Base-by-base conservation (phyloP, 2,888 invertebrate species). In the Ichneumoninae sp. region DNA sequence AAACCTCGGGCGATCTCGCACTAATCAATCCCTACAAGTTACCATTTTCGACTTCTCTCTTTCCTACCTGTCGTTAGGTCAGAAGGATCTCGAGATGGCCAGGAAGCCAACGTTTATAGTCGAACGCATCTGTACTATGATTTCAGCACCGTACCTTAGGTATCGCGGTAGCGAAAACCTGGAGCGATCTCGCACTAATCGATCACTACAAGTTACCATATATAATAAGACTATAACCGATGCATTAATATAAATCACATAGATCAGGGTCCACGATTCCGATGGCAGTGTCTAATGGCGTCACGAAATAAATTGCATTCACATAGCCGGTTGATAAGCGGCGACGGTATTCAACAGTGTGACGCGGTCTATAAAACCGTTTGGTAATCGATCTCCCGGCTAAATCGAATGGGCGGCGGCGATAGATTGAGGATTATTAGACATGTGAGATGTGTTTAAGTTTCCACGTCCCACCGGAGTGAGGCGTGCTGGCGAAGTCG, bases 401-500 rank as follows among this genome's bases (percentile, higher is more conserved):
- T 68, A 74, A 80, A 83, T 79, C 44, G 68, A 86, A 78, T 83
- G 84, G 83, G 84, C 86, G 84, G 76, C 70, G 54, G 79, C 79
- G n/a, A 78, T 74, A 69, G 84, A 82, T 84, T 76, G 77, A 80
- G 54, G 80, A 80, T 81, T 81, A 81, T 84, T 74, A 65, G 69
- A 78, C 80, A 74, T 84, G 30, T 54, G 44, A 74, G 60, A 62
- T 54, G 50, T 54, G 54, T 22, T 62, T 47, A 54, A 70, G 76
- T 80, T 75, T 57, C 57, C 62, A 74, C 72, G 50, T 74, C 62
- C 68, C 54, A 76, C 71, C 65, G 50, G 10, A 26, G 50, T 19
- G 26, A 44, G 60, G 47, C 70, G 76, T 82, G 82, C 84, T 84
- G 80, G 84, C 79, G 84, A 84, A 85, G 83, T 74, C 83, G 85